phyloP scores from a whole-genome alignment of 2,113 vertebrate genomes.

The Coracopsis vasa region DNA sequence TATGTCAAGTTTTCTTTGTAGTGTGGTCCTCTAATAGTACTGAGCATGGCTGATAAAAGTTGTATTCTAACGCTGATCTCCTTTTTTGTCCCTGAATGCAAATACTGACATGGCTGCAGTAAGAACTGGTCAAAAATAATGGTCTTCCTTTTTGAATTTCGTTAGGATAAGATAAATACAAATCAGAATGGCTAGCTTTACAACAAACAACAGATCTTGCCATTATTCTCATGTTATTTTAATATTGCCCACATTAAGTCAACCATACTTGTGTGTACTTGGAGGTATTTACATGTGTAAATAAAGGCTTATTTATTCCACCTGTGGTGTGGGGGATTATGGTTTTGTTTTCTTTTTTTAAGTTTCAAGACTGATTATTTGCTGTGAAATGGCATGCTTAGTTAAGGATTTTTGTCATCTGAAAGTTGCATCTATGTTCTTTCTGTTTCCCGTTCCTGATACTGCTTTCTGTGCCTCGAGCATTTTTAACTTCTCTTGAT shows the following conservation, averaged over 20 bases:
- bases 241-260: accelerated
- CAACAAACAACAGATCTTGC: background rate
- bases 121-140: background rate
- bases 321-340: background rate
- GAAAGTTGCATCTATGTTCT: background rate
- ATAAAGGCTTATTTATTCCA: background rate
- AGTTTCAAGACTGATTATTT: background rate
- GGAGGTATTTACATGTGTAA: background rate
- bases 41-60: background rate
- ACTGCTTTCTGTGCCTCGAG: background rate
- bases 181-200: background rate
- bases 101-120: background rate
- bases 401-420: background rate
- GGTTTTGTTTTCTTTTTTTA: background rate
- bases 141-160: background rate
- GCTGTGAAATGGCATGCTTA: background rate
- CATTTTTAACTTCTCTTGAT: background rate
- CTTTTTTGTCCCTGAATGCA: background rate
- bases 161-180: background rate
- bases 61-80: background rate
- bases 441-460: background rate
- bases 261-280: background rate
- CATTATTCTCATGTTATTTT: accelerated
- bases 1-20: background rate
- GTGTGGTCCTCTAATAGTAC: background rate